These are phyloP conservation scores for Cacoxenus indagator DNA, from an alignment of 2,888 invertebrate genomes.

Conservation along the genomic window DNA sequence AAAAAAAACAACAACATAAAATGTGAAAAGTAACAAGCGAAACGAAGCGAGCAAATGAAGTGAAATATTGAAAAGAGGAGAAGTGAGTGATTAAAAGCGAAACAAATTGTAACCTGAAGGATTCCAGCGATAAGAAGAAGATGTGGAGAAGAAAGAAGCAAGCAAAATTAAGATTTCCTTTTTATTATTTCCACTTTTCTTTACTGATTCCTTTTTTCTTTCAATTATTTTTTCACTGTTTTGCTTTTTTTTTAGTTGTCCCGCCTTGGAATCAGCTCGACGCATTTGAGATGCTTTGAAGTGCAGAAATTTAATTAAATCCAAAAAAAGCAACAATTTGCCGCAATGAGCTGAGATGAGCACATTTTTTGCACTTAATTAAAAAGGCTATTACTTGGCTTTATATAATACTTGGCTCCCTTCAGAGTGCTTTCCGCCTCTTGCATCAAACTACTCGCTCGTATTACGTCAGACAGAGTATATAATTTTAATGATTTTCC, in stretches of 20 bases:
- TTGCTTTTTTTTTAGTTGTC: constrained; percentile 40
- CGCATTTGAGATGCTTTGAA: constrained; percentile 58
- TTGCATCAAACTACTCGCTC: neutral
- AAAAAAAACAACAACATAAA: constrained; percentile 22
- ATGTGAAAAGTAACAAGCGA: neutral
- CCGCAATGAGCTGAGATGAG: constrained; percentile 29
- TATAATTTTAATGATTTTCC: neutral
- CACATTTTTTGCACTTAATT: constrained; percentile 54
- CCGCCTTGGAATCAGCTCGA: constrained; percentile 27
- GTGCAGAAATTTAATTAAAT: constrained; percentile 62
- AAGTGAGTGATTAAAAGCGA: constrained; percentile 29
- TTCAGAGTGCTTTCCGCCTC: neutral
- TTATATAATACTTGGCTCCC: constrained; percentile 1
- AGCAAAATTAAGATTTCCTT: constrained; percentile 56
- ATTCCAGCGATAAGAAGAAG: constrained; percentile 35
- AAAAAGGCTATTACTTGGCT: constrained; percentile 56
- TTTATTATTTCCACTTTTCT: constrained; percentile 44
- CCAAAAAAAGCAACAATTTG: constrained; percentile 59
- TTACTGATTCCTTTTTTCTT: constrained; percentile 1
- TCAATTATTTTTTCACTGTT: constrained; percentile 22
- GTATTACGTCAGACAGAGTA: neutral
- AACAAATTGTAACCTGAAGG: constrained; percentile 58
- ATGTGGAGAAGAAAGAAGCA: constrained; percentile 12
- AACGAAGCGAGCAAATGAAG: neutral
- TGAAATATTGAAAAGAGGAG: constrained; percentile 13